Evolutionary conservation across 2,113 vertebrate species (phyloP).

Genomic region (Calypte anna): DNA sequence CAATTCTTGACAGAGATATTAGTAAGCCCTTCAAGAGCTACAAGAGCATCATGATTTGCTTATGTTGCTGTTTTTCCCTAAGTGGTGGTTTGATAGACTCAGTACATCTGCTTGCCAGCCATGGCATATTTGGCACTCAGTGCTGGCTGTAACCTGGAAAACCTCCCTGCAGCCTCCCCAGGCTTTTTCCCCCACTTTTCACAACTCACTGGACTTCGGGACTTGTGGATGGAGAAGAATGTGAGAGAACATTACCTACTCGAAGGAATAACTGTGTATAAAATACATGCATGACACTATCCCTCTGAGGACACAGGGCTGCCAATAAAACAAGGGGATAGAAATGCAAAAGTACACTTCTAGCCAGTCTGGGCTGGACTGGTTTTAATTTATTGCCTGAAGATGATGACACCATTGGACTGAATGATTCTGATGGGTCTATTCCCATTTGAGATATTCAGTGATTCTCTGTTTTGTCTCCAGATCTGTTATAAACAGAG

Average conservation of each 20-base stretch:
- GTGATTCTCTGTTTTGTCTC: not conserved
- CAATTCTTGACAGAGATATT: not conserved
- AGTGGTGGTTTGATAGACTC: not conserved
- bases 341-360: not conserved
- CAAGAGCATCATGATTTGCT: not conserved
- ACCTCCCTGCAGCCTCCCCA: not conserved
- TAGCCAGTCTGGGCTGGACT: not conserved
- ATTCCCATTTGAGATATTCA: not conserved
- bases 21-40: not conserved
- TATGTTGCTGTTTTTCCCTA: not conserved
- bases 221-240: not conserved
- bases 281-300: not conserved
- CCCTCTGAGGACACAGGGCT: not conserved
- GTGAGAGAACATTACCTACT: not conserved
- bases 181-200: not conserved
- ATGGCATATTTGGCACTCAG: not conserved
- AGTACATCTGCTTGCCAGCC: not conserved
- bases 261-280: not conserved
- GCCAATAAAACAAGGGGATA: not conserved
- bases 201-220: not conserved
- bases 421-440: not conserved
- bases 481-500: not conserved
- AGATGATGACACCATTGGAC: not conserved
- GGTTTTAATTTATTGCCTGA: not conserved
- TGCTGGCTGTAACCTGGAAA: not conserved